phyloP scores from a whole-genome alignment of 2,797 vertebrate genomes.

The Leptodactylus fallax region DNA sequence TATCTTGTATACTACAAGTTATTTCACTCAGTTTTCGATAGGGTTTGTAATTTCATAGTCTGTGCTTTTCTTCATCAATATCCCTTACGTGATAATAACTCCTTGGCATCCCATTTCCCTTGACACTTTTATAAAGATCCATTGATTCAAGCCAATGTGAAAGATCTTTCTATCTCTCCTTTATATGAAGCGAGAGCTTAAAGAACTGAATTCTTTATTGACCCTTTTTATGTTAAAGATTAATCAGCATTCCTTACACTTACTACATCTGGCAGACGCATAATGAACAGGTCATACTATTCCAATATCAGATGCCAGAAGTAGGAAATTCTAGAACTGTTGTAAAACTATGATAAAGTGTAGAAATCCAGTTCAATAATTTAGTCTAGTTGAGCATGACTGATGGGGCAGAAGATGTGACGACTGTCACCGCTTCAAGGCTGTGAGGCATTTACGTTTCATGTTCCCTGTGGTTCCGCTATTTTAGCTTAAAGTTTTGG shows the following conservation, averaged over 20 bases:
- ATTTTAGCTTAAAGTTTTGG: constrained; percentile 39
- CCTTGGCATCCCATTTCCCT: background rate
- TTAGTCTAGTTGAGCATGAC: background rate
- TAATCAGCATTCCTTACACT: constrained; percentile 51
- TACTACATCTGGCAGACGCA: constrained; percentile 60
- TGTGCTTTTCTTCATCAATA: background rate
- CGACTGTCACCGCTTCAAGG: constrained; percentile 5
- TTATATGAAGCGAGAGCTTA: constrained; percentile 11
- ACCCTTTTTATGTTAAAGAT: constrained; percentile 48
- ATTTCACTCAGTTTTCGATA: background rate
- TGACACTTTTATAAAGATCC: constrained; percentile 2
- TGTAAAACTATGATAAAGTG: constrained; percentile 51
- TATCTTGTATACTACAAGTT: background rate
- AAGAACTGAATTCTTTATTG: constrained; percentile 49
- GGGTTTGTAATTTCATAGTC: background rate
- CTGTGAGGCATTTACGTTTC: constrained; percentile 20
- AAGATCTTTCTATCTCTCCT: background rate
- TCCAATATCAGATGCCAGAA: constrained; percentile 56
- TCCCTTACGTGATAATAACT: background rate
- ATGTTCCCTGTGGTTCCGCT: constrained; percentile 9
- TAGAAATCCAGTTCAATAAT: constrained; percentile 27
- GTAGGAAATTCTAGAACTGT: constrained; percentile 50
- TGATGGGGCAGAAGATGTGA: constrained; percentile 38
- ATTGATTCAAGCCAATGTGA: background rate
- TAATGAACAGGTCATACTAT: constrained; percentile 54